phyloP scores from a whole-genome alignment of 2,888 invertebrate species.

The Gortyna flavago region DNA sequence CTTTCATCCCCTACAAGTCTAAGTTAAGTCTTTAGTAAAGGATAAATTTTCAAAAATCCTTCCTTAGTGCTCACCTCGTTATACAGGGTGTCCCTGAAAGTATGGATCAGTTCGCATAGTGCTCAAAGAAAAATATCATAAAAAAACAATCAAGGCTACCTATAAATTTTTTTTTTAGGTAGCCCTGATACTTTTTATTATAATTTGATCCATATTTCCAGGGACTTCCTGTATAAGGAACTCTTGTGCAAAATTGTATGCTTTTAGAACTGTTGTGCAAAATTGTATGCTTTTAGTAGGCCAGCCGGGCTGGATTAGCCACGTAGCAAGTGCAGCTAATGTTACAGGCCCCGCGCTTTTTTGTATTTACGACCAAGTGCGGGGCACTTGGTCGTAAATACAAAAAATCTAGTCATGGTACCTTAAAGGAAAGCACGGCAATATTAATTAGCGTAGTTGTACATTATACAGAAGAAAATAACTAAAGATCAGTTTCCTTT shows the following conservation, averaged over 20 bases:
- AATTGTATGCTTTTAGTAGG: not conserved
- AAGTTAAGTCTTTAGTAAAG: not conserved
- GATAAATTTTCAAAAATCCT: not conserved
- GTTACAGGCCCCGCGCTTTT: not conserved
- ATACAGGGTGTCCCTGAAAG: too few relatives aligned
- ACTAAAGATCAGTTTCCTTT: constrained; percentile 5
- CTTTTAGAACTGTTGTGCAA: not conserved
- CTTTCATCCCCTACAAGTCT: not conserved
- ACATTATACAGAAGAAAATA: not conserved
- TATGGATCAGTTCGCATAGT: too few relatives aligned
- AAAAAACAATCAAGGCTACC: too few relatives aligned
- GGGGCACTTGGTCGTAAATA: not conserved
- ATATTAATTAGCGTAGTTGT: not conserved
- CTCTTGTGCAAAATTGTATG: too few relatives aligned
- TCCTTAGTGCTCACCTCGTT: too few relatives aligned
- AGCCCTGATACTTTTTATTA: too few relatives aligned
- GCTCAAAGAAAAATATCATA: too few relatives aligned
- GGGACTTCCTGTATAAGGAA: too few relatives aligned
- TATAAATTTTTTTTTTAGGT: too few relatives aligned
- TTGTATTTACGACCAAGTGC: too few relatives aligned
- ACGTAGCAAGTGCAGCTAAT: not conserved
- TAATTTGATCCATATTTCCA: too few relatives aligned
- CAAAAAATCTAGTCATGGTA: not conserved
- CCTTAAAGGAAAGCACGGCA: not conserved
- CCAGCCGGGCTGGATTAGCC: not conserved